Evolutionary conservation across 2,888 invertebrate species (phyloP), one percentile per base, ranked within the genome.

Genomic region (Torymus tubicola): DNA sequence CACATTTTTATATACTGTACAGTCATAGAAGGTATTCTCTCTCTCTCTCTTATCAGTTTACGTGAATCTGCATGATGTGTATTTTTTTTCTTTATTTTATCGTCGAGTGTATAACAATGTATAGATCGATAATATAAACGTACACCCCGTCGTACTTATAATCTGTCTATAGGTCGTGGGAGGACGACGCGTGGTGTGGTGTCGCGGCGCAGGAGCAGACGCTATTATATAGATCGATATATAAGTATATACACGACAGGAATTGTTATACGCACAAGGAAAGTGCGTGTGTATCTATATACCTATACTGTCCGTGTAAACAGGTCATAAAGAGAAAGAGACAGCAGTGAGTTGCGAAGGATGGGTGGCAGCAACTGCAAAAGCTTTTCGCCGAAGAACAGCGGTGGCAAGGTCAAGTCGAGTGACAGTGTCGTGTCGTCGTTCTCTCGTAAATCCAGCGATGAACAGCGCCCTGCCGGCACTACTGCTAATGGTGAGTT

Each of bases 361-460:
- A 86, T 87, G 87, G 87, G 87, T 69, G 85, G 81, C 24, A 84
- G 80, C 74, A 85, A 85, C 78, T 85, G 87, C 77, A 87, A 87
- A 81, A 86, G 86, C 61, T 87, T 87, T 80, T 87, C 87, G 5
- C 85, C 85, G 74, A 86, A 84, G n/a, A 83, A 80, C 67, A 84
- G 83, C 70, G 72, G 82, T 18, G 70, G 82, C 21, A 85, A 84
- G 74, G 78, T 77, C 67, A 83, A 74, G 55, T 42, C 82, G 14
- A 42, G 42, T 8, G 42, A 42, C 8, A 42, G 42, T 8, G 42
- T 42, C 42, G 42, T 42, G 42, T 42, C 42, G 8, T 42, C 53
- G 5, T 78, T 78, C 13, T 70, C 81, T 2, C 50, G 69, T 24
- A 78, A 74, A 64, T 70, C 73, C 11, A 67, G 60, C 31, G 21